phyloP scores from a whole-genome alignment of 2,797 vertebrate genomes.

The Phataginus tricuspis region DNA sequence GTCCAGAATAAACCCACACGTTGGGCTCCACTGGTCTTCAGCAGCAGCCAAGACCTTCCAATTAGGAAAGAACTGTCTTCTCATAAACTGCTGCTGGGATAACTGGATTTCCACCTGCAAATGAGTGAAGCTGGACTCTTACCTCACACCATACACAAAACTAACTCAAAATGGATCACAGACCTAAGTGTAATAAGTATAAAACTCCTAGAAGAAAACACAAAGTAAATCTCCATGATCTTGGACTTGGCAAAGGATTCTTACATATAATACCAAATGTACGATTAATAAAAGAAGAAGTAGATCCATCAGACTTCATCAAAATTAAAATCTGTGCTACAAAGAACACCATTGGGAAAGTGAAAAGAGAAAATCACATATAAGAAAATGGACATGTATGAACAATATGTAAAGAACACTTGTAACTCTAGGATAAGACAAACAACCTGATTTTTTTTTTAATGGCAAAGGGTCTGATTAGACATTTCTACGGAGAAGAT shows the following conservation, averaged over 20 bases:
- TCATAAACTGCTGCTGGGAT: background rate
- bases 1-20: background rate
- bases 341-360: background rate
- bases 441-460: background rate
- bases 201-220: background rate
- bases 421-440: background rate
- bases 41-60: background rate
- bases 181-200: background rate
- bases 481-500: background rate
- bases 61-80: background rate
- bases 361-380: background rate
- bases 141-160: background rate
- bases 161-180: background rate
- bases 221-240: background rate
- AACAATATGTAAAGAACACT: background rate
- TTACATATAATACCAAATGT: background rate
- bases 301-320: background rate
- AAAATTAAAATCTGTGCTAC: background rate
- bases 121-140: background rate
- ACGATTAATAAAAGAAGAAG: background rate
- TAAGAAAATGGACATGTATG: background rate
- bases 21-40: background rate
- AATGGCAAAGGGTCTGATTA: background rate
- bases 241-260: background rate
- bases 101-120: background rate